A percentile compares a stretch with the other conserved stretches of the same genome.
Conservation (phyloP, 35 echinoderm and acorn worm genomes). For the Stichopus chloronotus region DNA sequence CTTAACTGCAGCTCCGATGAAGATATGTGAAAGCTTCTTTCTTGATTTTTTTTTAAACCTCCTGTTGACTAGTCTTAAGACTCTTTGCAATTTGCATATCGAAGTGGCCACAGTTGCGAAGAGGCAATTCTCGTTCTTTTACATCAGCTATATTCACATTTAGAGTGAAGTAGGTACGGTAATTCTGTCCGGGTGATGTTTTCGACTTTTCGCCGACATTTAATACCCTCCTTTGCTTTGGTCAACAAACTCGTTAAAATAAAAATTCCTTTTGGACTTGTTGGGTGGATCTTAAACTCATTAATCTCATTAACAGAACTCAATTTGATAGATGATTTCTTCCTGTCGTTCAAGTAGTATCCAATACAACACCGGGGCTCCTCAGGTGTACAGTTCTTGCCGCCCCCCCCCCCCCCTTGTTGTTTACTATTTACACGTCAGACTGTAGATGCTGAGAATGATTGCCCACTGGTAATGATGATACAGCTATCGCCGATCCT, state of each 20-base stretch:
- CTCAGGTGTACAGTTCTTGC: not conserved
- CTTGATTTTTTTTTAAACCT: conserved; percentile 42
- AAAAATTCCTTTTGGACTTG: not conserved
- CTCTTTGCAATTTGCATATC: conserved; percentile 61
- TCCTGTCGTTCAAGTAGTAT: not conserved
- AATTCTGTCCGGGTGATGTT: conserved; percentile 42
- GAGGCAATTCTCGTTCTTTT: conserved; percentile 53
- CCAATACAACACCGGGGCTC: conserved; percentile 43
- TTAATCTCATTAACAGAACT: conserved; percentile 24
- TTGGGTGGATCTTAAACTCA: not conserved
- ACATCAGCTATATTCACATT: conserved; percentile 53
- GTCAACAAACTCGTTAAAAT: not conserved
- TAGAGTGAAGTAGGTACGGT: not conserved
- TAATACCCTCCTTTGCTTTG: not conserved
- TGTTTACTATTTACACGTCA: not conserved
- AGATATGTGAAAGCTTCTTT: conserved; percentile 31
- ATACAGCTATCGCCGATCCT: too few species aligned
- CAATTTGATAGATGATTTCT: conserved; percentile 49
- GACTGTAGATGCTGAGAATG: not conserved
- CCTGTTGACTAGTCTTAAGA: conserved; percentile 3
- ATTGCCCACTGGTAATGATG: too few species aligned
- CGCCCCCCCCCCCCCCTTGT: too few species aligned
- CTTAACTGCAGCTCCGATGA: conserved; percentile 70
- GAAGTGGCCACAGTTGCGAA: conserved; percentile 23
- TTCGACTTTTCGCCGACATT: conserved; percentile 33